These are phyloP conservation scores for Enteromius treurensis DNA, from an alignment of 2,797 vertebrate species.

Conservation along the genomic window DNA sequence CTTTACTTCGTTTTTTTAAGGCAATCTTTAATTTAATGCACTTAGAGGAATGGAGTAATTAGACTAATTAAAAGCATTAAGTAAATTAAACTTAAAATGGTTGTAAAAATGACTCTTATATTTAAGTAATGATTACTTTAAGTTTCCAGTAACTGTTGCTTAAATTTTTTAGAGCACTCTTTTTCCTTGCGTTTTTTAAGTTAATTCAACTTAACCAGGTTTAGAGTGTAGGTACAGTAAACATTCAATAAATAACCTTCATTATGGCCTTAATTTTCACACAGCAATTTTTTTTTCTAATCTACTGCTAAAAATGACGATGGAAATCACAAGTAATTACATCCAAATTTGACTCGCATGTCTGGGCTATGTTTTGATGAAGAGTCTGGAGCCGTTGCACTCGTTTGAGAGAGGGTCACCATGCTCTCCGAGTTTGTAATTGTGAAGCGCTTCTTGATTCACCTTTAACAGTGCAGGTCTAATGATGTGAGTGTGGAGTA, in stretches of 20 bases:
- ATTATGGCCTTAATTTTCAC: not conserved
- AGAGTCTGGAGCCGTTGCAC: not conserved
- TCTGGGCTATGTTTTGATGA: not conserved
- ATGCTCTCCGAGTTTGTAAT: constrained; percentile 29
- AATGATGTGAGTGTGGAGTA: not conserved
- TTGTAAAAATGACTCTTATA: too few relatives aligned
- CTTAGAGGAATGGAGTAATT: too few relatives aligned
- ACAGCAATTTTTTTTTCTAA: not conserved
- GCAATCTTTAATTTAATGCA: too few relatives aligned
- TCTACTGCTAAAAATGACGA: not conserved
- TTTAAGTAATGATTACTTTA: too few relatives aligned
- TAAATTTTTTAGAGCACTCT: too few relatives aligned
- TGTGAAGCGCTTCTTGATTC: constrained; percentile 22
- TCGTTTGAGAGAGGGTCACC: constrained; percentile 5
- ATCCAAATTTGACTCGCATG: not conserved
- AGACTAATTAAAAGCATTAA: too few relatives aligned
- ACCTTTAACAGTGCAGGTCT: not conserved
- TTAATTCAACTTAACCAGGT: too few relatives aligned
- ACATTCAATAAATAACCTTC: not conserved
- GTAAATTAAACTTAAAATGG: too few relatives aligned
- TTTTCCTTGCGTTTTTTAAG: too few relatives aligned
- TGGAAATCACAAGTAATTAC: constrained; percentile 16
- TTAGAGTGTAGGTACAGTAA: not conserved
- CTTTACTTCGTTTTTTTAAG: too few relatives aligned
- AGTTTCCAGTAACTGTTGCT: too few relatives aligned